These are phyloP conservation scores for Macaria liturata DNA, from an alignment of 2,888 invertebrate genomes.

Conservation along the genomic window DNA sequence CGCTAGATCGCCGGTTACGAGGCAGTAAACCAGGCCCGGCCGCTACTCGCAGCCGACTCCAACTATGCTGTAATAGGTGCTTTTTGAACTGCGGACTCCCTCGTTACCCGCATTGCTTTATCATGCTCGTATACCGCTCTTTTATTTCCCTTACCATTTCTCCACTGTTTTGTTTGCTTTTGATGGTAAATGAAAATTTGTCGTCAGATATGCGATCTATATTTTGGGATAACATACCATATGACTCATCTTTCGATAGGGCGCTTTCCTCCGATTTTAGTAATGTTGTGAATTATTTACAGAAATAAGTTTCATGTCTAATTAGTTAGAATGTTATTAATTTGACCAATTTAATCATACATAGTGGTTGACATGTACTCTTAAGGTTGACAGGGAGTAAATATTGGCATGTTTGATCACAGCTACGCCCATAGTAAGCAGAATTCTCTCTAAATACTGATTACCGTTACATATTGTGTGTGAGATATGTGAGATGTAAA, in stretches of 20 bases:
- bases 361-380: slow-evolving; percentile 9
- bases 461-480: no score
- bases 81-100: slow-evolving; percentile 17
- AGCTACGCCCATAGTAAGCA: slow-evolving; percentile 5
- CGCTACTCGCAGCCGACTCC: slow-evolving; percentile 42
- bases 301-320: no score
- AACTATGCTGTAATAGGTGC: slow-evolving; percentile 18
- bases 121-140: background rate
- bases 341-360: slow-evolving; percentile 19
- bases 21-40: slow-evolving; percentile 65
- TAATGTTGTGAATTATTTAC: no score
- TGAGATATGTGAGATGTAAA: no score
- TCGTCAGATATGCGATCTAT: no score
- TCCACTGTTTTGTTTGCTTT: background rate
- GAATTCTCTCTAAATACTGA: background rate
- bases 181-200: no score
- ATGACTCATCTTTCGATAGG: no score
- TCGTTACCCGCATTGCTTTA: slow-evolving; percentile 13
- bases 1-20: slow-evolving; percentile 64
- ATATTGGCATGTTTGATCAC: slow-evolving; percentile 17
- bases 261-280: no score
- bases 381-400: slow-evolving; percentile 16
- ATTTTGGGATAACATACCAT: no score
- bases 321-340: slow-evolving; percentile 15
- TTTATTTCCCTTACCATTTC: background rate